Base-by-base conservation (phyloP, 2,888 invertebrate species). In the Merodon equestris region DNA sequence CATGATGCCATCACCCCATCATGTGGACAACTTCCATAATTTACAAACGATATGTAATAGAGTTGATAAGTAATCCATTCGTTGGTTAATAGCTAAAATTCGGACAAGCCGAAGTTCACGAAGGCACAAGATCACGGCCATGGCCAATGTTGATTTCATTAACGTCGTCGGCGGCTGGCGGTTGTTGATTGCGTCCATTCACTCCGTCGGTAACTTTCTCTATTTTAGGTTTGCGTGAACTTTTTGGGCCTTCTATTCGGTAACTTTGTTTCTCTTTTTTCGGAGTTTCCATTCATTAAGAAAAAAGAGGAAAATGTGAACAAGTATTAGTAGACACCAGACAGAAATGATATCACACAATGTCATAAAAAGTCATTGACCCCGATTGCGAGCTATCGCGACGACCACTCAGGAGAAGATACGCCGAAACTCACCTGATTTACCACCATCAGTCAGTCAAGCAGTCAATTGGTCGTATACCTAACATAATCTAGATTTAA, bases 71-170 rank as follows among this genome's bases (percentile, higher is more conserved):
- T 60, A 53, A 58, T 60, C 45, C 44, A 36, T 42, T 12, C 48
- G 42, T 42, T 38, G 18, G 5, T 47, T 13, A 57, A 40, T 15
- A 4, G 9, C 45, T 10, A 40, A 2, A 19, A 36, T 38, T 38
- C 44, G 19, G 12, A 5, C 19, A 14, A 14, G 27, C 7, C 27
- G 14, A 38, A 71, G 56, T 67, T 67, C 61, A 77, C 56, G 36
- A 76, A 57, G 47, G 13, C 36, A 70, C 79, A 79, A 79, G 79
- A 79, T 79, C 79, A 79, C 70, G 79, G 79, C 79, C 79, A 79
- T 74, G 79, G 79, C 79, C 74, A 79, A 74, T 79, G 79, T 79
- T 74, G 64, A 70, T 79, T 79, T 79, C 73, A 74, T 79, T 79
- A 79, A 66, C 54, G 60, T 61, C 64, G 57, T 68, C 13, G 42